Evolutionary conservation across 1,140 invertebrate genomes (phyloP), one percentile per base, ranked within the genome.

Genomic region (Brachionus angularis): DNA sequence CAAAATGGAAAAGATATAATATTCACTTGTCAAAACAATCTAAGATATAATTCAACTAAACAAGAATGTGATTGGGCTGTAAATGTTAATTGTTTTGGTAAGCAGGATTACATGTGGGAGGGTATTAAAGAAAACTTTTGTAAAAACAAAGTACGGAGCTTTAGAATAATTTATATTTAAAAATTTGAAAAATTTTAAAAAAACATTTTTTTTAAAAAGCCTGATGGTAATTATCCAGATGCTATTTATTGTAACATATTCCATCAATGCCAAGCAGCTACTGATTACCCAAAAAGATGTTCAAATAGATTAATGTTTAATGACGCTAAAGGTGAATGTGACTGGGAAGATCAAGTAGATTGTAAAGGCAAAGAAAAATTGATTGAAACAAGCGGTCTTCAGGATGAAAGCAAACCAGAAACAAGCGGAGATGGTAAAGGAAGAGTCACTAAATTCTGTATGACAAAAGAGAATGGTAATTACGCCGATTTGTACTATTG

Each of bases 281-380:
- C 31, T 23, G 70, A 71, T 47, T 71, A 55, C 58, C 50, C 52
- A 42, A 71, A 71, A 27, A 36, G 70, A 31, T 71, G 70, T 33
- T 27, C 31, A 7, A 53, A 71, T 47, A 33, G 70, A 42, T 46
- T 71, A 7, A 71, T 71, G 70, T 71, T 71, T 31, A 53, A 71
- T n/a, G 52, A 44, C 2, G 70, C 33, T 23, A 71, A 21, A 8
- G 50, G 50, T 10, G 70, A 71, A 61, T 71, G 70, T 34, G 70
- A 71, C 33, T 71, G 70, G 70, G 70, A 71, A 55, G 70, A 53
- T 34, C 25, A 71, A 47, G 70, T 71, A 31, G 70, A 71, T 34
- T 71, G 70, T 47, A 55, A 70, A 31, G 67, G 67, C 10, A 50
- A 50, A 70, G 67, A 70, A 29, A 70, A 70, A 53, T 44, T 70